These are phyloP conservation scores for Malurus leucopterus DNA, from an alignment of 2,797 vertebrate genomes.

Conservation along the genomic window DNA sequence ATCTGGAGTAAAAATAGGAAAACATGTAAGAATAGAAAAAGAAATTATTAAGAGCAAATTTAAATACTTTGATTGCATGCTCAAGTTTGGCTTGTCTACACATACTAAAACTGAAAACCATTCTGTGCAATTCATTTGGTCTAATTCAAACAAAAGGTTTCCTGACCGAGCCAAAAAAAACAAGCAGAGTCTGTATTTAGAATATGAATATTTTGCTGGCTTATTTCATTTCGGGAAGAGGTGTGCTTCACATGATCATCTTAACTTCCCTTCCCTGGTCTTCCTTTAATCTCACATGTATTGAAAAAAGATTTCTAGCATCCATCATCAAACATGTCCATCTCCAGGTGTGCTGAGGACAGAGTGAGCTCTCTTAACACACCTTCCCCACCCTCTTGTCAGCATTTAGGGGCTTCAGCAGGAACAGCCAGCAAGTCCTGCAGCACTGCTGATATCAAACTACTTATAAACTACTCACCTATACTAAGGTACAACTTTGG, in stretches of 20 bases:
- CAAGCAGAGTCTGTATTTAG: neutral
- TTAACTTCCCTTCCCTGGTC: neutral
- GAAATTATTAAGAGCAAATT: neutral
- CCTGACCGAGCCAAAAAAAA: conserved; percentile 11
- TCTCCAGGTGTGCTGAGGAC: neutral
- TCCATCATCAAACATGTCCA: neutral
- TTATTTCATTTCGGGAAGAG: neutral
- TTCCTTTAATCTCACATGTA: neutral
- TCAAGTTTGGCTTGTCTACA: neutral
- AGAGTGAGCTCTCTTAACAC: neutral
- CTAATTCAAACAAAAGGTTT: conserved; percentile 23
- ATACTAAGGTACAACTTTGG: neutral
- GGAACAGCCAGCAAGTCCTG: neutral
- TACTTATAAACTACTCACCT: neutral
- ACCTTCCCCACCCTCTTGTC: neutral
- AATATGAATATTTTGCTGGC: neutral
- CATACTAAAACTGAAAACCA: neutral
- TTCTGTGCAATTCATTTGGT: neutral
- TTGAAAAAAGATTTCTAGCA: neutral
- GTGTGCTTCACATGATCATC: neutral
- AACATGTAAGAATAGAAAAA: neutral
- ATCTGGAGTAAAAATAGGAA: neutral
- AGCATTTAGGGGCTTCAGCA: neutral
- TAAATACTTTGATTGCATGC: neutral
- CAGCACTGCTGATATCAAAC: neutral